Percentiles rank a stretch among this genome's conserved stretches.
Conservation (phyloP, 1,140 invertebrate species). For the Notospermus geniculatus region DNA sequence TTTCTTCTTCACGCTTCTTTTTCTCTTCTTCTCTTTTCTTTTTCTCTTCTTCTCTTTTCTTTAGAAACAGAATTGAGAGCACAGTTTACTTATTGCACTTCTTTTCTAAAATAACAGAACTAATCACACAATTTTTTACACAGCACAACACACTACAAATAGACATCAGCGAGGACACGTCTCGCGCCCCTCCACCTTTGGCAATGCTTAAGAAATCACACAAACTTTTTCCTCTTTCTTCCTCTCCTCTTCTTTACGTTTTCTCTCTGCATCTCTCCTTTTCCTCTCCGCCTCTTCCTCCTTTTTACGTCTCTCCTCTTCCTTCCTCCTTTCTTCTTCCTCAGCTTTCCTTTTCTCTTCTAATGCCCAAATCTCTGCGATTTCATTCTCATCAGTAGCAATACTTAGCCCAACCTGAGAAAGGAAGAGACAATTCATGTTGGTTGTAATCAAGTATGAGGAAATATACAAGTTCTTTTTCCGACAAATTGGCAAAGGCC, state of each 20-base stretch:
- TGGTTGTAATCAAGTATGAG: not conserved
- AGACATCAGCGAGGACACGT: no score
- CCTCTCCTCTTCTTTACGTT: not conserved
- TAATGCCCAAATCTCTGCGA: conserved; percentile 15
- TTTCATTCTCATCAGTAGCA: conserved; percentile 6
- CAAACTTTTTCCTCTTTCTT: conserved; percentile 8
- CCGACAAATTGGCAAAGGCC: no score
- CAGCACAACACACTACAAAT: no score
- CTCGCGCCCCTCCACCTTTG: no score
- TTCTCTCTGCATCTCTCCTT: conserved; percentile 12
- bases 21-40: not conserved
- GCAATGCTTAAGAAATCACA: no score
- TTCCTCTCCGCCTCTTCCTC: conserved; percentile 2
- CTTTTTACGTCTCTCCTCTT: conserved; percentile 10
- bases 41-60: conserved; percentile 2
- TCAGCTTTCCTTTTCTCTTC: conserved; percentile 24
- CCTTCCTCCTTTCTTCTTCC: conserved; percentile 10
- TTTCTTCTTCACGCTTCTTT: not conserved
- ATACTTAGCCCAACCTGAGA: not conserved
- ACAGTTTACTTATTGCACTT: no score
- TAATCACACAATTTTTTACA: no score
- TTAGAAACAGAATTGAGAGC: no score
- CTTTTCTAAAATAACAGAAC: no score
- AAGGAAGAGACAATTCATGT: not conserved
- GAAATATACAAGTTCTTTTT: no score